Conservation (phyloP, 2,888 invertebrate genomes). For the Tachystola acroxantha region DNA sequence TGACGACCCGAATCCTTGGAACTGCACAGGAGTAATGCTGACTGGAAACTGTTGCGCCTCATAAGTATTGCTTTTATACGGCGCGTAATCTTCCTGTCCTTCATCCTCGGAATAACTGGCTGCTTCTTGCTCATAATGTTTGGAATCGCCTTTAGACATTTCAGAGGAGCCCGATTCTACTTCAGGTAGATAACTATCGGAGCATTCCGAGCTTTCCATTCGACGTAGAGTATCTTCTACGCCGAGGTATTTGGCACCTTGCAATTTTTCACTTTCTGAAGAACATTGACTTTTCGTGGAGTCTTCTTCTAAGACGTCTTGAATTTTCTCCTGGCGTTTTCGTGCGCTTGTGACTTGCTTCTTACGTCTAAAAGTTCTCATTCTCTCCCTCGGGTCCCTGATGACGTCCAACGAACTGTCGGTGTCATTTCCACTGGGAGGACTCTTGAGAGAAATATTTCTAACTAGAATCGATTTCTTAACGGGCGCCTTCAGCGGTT, state of each 20-base stretch:
- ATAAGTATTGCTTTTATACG: conserved; percentile 56
- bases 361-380: conserved; percentile 83
- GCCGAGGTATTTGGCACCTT: conserved; percentile 50
- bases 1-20: conserved; percentile 80
- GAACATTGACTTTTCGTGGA: conserved; percentile 72
- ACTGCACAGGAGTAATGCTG: conserved; percentile 69
- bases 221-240: conserved; percentile 70
- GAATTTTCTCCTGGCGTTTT: conserved; percentile 76
- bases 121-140: conserved; percentile 56
- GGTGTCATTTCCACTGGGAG: conserved; percentile 86
- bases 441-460: conserved; percentile 81
- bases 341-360: conserved; percentile 80
- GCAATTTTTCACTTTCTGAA: conserved; percentile 69
- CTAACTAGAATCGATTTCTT: conserved; percentile 80
- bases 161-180: conserved; percentile 81
- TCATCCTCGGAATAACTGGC: conserved; percentile 78
- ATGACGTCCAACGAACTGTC: conserved; percentile 84
- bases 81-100: conserved; percentile 67
- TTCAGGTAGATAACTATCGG: conserved; percentile 84
- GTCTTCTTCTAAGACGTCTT: conserved; percentile 73
- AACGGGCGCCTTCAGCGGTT: conserved; percentile 80
- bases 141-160: conserved; percentile 75
- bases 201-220: conserved; percentile 81
- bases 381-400: conserved; percentile 82
- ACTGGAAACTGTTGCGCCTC: conserved; percentile 65